Conservation (phyloP, 2,797 vertebrate species). For the Lithobates sylvaticus region DNA sequence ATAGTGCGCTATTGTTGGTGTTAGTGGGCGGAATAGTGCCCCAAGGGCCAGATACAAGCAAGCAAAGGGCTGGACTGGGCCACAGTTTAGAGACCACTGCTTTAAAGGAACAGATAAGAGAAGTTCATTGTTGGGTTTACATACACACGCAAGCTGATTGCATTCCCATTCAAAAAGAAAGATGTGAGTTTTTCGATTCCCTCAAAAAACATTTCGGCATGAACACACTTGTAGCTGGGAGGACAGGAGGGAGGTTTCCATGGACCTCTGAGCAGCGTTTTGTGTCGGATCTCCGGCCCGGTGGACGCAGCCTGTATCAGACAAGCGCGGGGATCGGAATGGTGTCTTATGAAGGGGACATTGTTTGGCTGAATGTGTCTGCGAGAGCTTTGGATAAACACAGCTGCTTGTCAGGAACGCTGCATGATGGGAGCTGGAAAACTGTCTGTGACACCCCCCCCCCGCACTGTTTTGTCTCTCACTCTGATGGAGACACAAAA, state of each 20-base stretch:
- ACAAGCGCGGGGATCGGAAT: conserved; percentile 59
- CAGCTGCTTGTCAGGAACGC: conserved; percentile 85
- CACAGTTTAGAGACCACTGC: too few relatives aligned
- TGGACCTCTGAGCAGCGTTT: neutral
- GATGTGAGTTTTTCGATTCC: too few relatives aligned
- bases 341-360: conserved; percentile 64
- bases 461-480: conserved; percentile 71
- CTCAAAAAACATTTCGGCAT: too few relatives aligned
- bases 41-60: too few relatives aligned
- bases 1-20: too few relatives aligned
- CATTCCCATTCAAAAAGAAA: too few relatives aligned
- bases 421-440: conserved; percentile 77
- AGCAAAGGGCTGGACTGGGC: too few relatives aligned
- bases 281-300: neutral
- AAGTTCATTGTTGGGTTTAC: too few relatives aligned
- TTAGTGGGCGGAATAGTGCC: too few relatives aligned
- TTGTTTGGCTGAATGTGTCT: conserved; percentile 68
- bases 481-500: conserved; percentile 20
- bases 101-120: too few relatives aligned
- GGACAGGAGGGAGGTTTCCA: neutral
- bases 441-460: conserved; percentile 72
- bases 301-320: conserved; percentile 39
- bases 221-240: neutral
- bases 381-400: conserved; percentile 83
- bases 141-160: too few relatives aligned